A percentile compares a stretch with the other conserved stretches of the same genome.
These are phyloP conservation scores for Bradypodion ventrale DNA, from an alignment of 2,797 vertebrate species.

Conservation along the genomic window DNA sequence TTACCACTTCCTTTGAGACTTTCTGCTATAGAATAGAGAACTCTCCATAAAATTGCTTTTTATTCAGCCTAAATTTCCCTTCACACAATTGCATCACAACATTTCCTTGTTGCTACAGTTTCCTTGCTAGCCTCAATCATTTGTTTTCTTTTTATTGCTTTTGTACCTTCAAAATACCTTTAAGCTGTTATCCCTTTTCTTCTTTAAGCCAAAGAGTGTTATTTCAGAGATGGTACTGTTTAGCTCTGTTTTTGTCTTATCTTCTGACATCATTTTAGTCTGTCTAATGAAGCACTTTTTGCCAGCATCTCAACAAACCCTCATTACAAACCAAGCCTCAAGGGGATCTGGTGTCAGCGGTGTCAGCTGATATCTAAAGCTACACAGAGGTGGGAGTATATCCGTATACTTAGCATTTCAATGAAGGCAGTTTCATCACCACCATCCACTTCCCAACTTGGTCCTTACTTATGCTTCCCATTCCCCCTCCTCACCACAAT, in stretches of 20 bases:
- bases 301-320: not conserved
- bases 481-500: not conserved
- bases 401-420: not conserved
- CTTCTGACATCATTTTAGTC: constrained; percentile 9
- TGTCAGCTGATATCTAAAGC: not conserved
- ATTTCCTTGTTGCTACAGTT: not conserved
- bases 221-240: not conserved
- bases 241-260: not conserved
- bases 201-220: not conserved
- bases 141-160: not conserved
- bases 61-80: not conserved
- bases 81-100: not conserved
- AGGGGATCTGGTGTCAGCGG: not conserved
- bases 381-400: not conserved
- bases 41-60: not conserved
- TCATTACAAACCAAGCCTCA: not conserved
- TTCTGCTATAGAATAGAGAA: not conserved
- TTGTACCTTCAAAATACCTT: not conserved
- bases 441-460: too few species aligned
- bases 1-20: not conserved
- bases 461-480: not conserved
- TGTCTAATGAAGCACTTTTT: not conserved
- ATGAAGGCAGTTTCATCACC: not conserved
- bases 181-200: not conserved
- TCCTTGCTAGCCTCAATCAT: not conserved